Evolutionary conservation across 2,888 invertebrate genomes (phyloP).

Genomic region (Leptopterna dolabrata): DNA sequence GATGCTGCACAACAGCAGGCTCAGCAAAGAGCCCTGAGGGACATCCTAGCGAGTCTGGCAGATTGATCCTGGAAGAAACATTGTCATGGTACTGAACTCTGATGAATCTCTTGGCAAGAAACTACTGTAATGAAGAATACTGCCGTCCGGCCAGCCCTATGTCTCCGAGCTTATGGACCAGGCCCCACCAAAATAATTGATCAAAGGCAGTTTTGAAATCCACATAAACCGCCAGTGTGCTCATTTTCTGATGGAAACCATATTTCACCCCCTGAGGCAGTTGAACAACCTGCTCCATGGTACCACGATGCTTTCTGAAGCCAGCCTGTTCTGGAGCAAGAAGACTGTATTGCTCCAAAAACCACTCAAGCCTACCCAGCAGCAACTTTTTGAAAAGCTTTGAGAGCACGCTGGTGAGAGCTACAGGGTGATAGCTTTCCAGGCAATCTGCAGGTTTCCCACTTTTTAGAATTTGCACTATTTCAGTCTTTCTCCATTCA

Average conservation of each 20-base stretch:
- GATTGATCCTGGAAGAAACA: too few relatives aligned
- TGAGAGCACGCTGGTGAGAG: neutral
- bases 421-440: conserved; percentile 34
- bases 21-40: too few relatives aligned
- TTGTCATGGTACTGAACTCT: too few relatives aligned
- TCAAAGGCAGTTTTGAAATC: neutral
- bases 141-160: too few relatives aligned
- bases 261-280: too few relatives aligned
- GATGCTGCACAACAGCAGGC: too few relatives aligned
- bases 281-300: neutral
- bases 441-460: conserved; percentile 8
- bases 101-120: too few relatives aligned
- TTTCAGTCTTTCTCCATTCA: conserved; percentile 39
- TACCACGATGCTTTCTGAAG: neutral
- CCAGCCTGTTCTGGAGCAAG: neutral
- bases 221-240: too few relatives aligned
- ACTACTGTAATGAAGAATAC: too few relatives aligned
- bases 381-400: neutral
- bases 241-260: too few relatives aligned
- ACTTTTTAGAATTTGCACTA: neutral
- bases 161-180: neutral
- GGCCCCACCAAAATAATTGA: neutral
- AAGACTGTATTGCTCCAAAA: neutral
- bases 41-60: too few relatives aligned
- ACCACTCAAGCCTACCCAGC: neutral